Percentiles rank a stretch among this genome's conserved stretches.
Evolutionary conservation across 2,888 invertebrate species (phyloP).

Genomic region (Busseola fusca): DNA sequence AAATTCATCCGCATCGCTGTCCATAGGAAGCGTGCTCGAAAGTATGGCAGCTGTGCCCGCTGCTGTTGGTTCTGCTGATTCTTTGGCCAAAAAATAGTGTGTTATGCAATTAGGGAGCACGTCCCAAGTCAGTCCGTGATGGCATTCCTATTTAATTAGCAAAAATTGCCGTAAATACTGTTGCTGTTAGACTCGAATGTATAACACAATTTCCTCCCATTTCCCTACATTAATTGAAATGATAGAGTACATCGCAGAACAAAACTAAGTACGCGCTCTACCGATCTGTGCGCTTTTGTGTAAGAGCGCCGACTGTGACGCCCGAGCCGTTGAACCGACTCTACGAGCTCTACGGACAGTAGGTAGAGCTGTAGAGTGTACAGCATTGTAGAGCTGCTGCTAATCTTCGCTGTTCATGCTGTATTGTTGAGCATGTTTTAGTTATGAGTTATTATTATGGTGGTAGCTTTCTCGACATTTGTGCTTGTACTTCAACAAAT

Average conservation of each 20-base stretch:
- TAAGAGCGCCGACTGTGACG: constrained; percentile 54
- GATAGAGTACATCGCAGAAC: constrained; percentile 45
- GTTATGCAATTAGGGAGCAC: too few relatives aligned
- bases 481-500: background rate
- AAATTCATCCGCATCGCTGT: too few relatives aligned
- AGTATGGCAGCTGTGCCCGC: too few relatives aligned
- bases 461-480: too few relatives aligned
- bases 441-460: constrained; percentile 7
- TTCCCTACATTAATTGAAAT: constrained; percentile 35
- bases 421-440: constrained; percentile 10
- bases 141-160: background rate
- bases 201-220: background rate
- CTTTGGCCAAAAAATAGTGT: too few relatives aligned
- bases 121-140: background rate
- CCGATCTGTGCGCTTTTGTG: constrained; percentile 55
- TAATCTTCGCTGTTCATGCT: constrained; percentile 20
- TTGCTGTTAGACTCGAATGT: background rate
- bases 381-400: constrained; percentile 17
- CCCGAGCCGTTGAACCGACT: constrained; percentile 50
- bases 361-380: constrained; percentile 20
- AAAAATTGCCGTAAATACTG: too few relatives aligned
- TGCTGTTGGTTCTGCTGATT: too few relatives aligned
- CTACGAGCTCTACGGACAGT: constrained; percentile 22
- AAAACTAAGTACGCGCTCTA: constrained; percentile 42
- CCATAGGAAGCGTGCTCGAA: too few relatives aligned